Evolutionary conservation across 2,113 vertebrate genomes (phyloP).

Genomic region (Sinosuthora webbiana): DNA sequence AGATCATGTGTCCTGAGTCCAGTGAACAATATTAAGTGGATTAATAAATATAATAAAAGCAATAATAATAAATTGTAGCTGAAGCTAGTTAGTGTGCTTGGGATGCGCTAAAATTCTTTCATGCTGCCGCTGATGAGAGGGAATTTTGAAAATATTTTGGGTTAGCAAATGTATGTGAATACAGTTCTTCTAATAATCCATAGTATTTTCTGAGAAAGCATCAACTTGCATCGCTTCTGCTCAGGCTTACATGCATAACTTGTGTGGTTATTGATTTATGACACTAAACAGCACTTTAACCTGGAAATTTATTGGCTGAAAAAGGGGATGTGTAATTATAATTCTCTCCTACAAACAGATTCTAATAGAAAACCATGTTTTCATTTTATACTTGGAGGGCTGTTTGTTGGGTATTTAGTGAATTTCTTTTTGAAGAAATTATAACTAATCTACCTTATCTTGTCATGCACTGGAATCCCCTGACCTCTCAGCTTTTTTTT

Average conservation of each 20-base stretch:
- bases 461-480: background rate
- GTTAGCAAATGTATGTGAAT: background rate
- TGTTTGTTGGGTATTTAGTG: background rate
- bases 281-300: background rate
- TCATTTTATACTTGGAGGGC: background rate
- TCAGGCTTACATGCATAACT: background rate
- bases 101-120: constrained; percentile 26
- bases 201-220: background rate
- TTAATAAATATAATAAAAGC: background rate
- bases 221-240: background rate
- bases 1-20: rapidly evolving
- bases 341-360: background rate
- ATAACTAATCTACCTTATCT: background rate
- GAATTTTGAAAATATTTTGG: constrained; percentile 19
- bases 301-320: background rate
- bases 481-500: background rate
- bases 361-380: background rate
- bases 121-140: background rate
- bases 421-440: background rate
- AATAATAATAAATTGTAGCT: background rate
- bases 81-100: background rate
- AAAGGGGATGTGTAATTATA: background rate
- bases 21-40: background rate
- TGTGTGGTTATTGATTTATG: background rate
- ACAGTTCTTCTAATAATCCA: background rate